A percentile compares a stretch with the other conserved stretches of the same genome.
Conservation (phyloP, 2,797 vertebrate species). For the Mycteria americana region DNA sequence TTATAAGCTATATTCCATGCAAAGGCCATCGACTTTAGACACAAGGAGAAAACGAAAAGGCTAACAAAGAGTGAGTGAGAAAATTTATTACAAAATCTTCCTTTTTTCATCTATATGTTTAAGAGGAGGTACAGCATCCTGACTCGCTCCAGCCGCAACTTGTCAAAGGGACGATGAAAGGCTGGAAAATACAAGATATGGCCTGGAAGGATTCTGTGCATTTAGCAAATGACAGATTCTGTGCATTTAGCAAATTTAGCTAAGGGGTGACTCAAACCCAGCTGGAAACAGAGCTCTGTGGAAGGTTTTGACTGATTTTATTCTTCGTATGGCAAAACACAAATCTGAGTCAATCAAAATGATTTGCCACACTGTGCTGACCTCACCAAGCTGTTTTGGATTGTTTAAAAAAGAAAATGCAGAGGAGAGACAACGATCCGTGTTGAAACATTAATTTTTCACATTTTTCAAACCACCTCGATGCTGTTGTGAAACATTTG, state of each 20-base stretch:
- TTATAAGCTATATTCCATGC: not conserved
- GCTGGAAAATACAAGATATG: not conserved
- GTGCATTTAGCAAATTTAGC: not conserved
- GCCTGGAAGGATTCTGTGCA: not conserved
- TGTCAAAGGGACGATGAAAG: not conserved
- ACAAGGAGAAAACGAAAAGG: not conserved
- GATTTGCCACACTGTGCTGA: not conserved
- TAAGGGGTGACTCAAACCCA: not conserved
- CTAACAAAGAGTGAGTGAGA: not conserved
- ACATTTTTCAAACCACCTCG: not conserved
- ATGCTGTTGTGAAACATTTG: not conserved
- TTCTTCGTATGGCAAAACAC: not conserved
- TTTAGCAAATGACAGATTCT: not conserved
- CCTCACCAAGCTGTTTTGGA: not conserved
- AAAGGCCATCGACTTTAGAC: not conserved
- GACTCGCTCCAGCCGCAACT: not conserved
- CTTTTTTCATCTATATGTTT: not conserved
- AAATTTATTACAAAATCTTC: not conserved
- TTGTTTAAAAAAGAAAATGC: not conserved
- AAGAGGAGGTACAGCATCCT: not conserved
- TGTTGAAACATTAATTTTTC: fast-evolving
- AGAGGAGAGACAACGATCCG: not conserved
- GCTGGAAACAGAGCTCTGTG: not conserved
- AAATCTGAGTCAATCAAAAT: not conserved
- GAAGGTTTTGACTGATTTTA: not conserved